These are phyloP conservation scores for Parnassius smintheus DNA, from an alignment of 2,888 invertebrate genomes.

Conservation along the genomic window DNA sequence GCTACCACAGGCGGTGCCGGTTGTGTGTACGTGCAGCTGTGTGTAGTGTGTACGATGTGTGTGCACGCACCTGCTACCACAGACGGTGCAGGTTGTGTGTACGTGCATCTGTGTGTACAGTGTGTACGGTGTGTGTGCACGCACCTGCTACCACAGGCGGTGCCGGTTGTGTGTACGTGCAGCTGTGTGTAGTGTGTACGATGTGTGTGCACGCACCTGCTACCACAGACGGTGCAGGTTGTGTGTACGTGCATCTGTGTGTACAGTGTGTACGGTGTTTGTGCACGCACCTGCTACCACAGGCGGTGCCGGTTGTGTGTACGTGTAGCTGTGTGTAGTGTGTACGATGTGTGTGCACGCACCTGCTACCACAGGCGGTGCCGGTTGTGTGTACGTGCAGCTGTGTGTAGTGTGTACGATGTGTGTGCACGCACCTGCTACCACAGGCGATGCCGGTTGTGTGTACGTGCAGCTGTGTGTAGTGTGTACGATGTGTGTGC, in stretches of 20 bases:
- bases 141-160: no score
- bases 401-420: slow-evolving; percentile 83
- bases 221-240: slow-evolving; percentile 41
- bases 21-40: slow-evolving; percentile 65
- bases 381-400: slow-evolving; percentile 88
- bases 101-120: slow-evolving; percentile 85
- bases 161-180: no score
- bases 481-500: not conserved
- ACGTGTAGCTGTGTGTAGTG: slow-evolving; percentile 28
- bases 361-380: no score
- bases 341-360: no score
- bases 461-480: not conserved
- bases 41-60: slow-evolving; percentile 73
- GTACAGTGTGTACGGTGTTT: no score
- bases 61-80: slow-evolving; percentile 38
- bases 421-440: no score
- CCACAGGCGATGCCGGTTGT: slow-evolving; percentile 49
- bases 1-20: no score
- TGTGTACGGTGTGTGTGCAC: no score
- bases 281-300: no score
- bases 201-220: no score
- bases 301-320: slow-evolving; percentile 99
- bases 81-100: slow-evolving; percentile 90
- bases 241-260: slow-evolving; percentile 78
- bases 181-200: no score